Percentiles rank a stretch among this genome's conserved stretches.
Evolutionary conservation across 2,888 invertebrate genomes (phyloP).

Genomic region (Gastracanthus pulcherrimus): DNA sequence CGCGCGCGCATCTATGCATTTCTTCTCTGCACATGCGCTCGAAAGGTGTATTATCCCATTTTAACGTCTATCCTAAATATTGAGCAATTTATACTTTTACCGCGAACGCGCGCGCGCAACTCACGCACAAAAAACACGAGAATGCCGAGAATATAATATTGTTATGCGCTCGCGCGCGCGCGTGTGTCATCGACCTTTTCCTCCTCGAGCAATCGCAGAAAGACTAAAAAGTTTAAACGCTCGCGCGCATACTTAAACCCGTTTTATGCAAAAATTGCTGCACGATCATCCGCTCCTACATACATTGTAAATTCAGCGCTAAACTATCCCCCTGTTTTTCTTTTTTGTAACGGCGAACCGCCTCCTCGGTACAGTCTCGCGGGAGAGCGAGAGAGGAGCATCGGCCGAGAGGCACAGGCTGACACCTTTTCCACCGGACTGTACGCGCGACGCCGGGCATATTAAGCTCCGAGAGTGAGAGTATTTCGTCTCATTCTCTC

Average conservation of each 20-base stretch:
- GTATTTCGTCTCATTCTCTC: conserved; percentile 31
- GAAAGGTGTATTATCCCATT: background rate
- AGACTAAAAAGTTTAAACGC: background rate
- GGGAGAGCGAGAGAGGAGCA: background rate
- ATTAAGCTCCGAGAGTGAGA: conserved; percentile 31
- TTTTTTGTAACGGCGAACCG: too few relatives aligned
- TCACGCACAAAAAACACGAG: background rate
- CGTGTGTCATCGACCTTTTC: background rate
- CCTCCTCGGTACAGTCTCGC: too few relatives aligned
- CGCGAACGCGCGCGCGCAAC: background rate
- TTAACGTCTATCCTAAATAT: background rate
- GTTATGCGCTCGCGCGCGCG: background rate
- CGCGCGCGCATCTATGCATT: background rate
- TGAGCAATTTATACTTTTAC: background rate
- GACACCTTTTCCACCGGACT: background rate
- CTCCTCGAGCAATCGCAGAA: too few relatives aligned
- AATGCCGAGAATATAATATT: background rate
- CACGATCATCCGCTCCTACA: background rate
- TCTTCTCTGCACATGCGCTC: background rate
- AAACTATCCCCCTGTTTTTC: too few relatives aligned
- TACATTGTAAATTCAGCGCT: background rate
- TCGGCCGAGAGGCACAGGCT: background rate
- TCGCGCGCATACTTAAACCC: background rate
- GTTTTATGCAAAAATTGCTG: background rate
- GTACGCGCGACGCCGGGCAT: conserved; percentile 14